Conservation (phyloP, 2,113 vertebrate species). For the Phylloscopus trochilus region DNA sequence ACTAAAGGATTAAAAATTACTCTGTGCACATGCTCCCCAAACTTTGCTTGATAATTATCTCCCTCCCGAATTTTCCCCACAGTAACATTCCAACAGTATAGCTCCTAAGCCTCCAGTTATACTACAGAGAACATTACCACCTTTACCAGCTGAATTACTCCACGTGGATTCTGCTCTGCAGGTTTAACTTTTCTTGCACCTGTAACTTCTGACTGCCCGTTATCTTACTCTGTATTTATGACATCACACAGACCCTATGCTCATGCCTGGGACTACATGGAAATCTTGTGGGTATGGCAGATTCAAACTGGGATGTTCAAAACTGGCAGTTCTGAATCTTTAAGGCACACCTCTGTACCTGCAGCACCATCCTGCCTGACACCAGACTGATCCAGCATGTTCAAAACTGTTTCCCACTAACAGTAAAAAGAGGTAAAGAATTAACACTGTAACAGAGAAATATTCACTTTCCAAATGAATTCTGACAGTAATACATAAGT, state of each 20-base stretch:
- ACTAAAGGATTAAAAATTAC: neutral
- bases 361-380: neutral
- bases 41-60: neutral
- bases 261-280: neutral
- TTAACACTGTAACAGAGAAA: neutral
- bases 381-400: neutral
- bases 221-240: neutral
- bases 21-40: neutral
- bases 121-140: neutral
- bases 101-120: neutral
- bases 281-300: neutral
- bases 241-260: neutral
- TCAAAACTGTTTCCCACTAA: neutral
- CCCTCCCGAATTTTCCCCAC: fast-evolving
- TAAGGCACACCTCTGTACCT: neutral
- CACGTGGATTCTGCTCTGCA: neutral
- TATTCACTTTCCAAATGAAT: neutral
- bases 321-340: neutral
- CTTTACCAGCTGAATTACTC: neutral
- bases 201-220: neutral
- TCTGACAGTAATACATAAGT: neutral
- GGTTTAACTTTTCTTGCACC: neutral
- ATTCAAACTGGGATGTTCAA: neutral
- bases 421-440: neutral
- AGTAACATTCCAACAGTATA: neutral